Base-by-base conservation (phyloP, 2,113 vertebrate species). In the Malurus melanocephalus region DNA sequence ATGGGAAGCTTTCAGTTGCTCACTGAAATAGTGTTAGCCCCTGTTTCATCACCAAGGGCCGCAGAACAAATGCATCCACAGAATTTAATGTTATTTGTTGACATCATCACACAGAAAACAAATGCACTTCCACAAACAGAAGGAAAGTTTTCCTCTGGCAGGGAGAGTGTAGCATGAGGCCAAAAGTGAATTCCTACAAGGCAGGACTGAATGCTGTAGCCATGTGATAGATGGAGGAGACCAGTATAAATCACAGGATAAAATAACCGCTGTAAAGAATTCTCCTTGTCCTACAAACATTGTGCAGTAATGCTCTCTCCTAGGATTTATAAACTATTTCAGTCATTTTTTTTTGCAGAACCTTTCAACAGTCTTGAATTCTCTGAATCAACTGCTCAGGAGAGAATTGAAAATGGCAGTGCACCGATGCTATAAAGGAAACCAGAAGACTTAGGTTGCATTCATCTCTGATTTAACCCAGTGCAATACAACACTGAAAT, bases 261-360 rank as follows among this genome's bases (percentile, higher is more conserved):
- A 94, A 94, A 72, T 86, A 93, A 96, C 80, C 0, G 0, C 87
- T 88, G 78, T 93, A 89, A 95, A 92, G 89, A 92, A 89, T 80
- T 52, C 30, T 82, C 40, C 79, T 74, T 92, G 82, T 93, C 91
- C 91, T 89, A 78, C 80, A 80, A 83, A 75, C 78, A 76, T 80
- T 92, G 75, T 59, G 30, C 73, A 81, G 82, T 93, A 91, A 64
- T 75, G 49, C 61, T 95, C 77, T 27, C 42, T 95, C 68, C 76
- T 72, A 89, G 85, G 91, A 95, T 91, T 94, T 95, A 95, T 91
- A 93, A 92, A 95, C 82, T 78, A 75, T 91, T 93, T 86, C 65
- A 88, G 89, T 87, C 26, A 30, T 79, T 85, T 85, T 81, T 81
- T 81, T 88, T 86, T 90, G 13, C 56, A 62, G 76, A 86, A 87